phyloP scores from a whole-genome alignment of 2,888 invertebrate species.

The Parnassius mnemosyne region DNA sequence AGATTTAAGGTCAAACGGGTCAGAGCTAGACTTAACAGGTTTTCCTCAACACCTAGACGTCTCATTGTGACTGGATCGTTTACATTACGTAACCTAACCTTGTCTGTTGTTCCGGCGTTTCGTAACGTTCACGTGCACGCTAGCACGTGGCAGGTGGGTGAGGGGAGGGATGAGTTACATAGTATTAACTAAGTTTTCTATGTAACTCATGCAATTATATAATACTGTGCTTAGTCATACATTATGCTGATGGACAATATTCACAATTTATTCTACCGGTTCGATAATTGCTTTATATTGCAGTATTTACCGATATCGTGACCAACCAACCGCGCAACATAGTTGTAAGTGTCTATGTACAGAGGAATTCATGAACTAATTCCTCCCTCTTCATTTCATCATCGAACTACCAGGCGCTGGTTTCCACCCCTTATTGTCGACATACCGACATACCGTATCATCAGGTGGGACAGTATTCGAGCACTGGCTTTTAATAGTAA shows the following conservation, averaged over 20 bases:
- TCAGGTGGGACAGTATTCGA: too few species aligned
- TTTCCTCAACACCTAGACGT: slow-evolving; percentile 6
- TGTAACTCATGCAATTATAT: slow-evolving; percentile 6
- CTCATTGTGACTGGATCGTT: slow-evolving; percentile 1
- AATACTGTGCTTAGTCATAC: slow-evolving; percentile 10
- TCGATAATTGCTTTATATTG: too few species aligned
- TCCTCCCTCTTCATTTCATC: too few species aligned
- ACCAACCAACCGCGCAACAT: too few species aligned
- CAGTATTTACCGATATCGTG: too few species aligned
- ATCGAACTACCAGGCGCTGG: too few species aligned
- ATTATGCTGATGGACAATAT: background rate
- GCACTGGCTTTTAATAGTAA: too few species aligned
- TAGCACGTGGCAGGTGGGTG: slow-evolving; percentile 16
- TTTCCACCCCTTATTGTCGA: too few species aligned
- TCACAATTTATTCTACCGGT: background rate
- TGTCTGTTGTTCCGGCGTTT: slow-evolving; percentile 14
- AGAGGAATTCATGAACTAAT: too few species aligned
- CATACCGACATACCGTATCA: too few species aligned
- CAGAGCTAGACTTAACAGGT: slow-evolving; percentile 6
- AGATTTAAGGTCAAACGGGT: slow-evolving; percentile 9
- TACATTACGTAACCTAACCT: slow-evolving; percentile 20
- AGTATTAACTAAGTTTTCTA: background rate
- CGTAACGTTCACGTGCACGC: slow-evolving; percentile 15
- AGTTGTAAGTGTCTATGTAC: too few species aligned
- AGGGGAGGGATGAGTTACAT: slow-evolving; percentile 1